Conservation (phyloP, 2,888 invertebrate genomes). For the Hyalella azteca region DNA sequence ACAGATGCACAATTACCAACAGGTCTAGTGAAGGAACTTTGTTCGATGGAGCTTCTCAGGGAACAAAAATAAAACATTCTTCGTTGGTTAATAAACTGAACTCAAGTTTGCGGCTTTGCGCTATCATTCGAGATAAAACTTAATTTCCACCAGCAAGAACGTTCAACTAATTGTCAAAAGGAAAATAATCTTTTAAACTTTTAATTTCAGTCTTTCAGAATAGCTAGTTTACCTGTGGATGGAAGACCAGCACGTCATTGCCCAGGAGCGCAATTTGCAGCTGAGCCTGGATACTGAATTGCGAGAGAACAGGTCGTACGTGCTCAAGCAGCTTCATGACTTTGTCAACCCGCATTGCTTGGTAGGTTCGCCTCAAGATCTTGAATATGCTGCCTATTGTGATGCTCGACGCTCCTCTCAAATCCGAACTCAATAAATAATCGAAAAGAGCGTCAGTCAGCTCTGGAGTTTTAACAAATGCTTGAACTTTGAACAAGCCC, state of each 20-base stretch:
- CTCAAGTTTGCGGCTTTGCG: no score
- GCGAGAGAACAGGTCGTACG: conserved; percentile 68
- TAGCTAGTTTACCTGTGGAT: conserved; percentile 62
- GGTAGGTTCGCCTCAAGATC: conserved; percentile 60
- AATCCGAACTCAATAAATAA: conserved; percentile 66
- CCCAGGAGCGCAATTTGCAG: conserved; percentile 73
- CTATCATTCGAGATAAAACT: no score
- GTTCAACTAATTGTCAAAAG: no score
- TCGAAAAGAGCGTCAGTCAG: conserved; percentile 67
- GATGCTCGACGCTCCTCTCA: conserved; percentile 70
- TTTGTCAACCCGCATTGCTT: conserved; percentile 59
- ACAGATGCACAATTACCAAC: no score
- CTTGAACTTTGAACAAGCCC: conserved; percentile 80
- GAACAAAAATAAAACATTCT: no score
- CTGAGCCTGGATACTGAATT: conserved; percentile 70
- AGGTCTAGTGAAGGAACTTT: no score
- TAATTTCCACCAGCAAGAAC: no score
- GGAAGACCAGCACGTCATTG: conserved; percentile 66
- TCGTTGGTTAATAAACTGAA: no score
- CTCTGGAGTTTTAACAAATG: conserved; percentile 68
- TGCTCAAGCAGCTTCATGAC: conserved; percentile 68
- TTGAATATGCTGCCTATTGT: conserved; percentile 73
- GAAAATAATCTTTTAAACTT: no score
- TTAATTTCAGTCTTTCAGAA: no score
- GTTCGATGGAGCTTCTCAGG: no score